phyloP scores from a whole-genome alignment of 2,113 vertebrate species.

The Etheostoma cragini region DNA sequence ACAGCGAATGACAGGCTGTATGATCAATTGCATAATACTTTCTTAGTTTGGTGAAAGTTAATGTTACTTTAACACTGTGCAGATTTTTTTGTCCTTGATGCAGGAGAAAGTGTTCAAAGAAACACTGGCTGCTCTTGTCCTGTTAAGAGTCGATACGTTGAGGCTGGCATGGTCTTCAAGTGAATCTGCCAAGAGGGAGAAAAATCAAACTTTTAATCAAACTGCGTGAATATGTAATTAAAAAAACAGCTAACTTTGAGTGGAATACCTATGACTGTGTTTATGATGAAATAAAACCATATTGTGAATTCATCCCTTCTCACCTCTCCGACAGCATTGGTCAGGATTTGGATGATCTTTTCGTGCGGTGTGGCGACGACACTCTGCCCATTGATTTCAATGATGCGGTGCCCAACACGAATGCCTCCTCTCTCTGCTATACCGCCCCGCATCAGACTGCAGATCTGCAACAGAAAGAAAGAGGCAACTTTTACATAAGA shows the following conservation, averaged over 20 bases:
- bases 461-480: constrained; percentile 85
- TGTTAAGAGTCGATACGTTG: constrained; percentile 93
- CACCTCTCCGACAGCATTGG: constrained; percentile 91
- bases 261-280: background rate
- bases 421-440: constrained; percentile 95
- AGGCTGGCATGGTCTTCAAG: constrained; percentile 96
- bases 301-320: constrained; percentile 3
- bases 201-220: background rate
- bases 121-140: constrained; percentile 96
- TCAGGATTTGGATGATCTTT: constrained; percentile 93
- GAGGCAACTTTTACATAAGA: background rate
- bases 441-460: constrained; percentile 95
- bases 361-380: constrained; percentile 93
- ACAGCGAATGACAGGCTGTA: constrained; percentile 36
- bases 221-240: background rate
- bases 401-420: constrained; percentile 96
- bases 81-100: constrained; percentile 24
- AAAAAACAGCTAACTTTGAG: background rate
- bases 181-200: constrained; percentile 85
- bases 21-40: constrained; percentile 70
- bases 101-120: constrained; percentile 79
- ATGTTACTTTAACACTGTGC: constrained; percentile 44
- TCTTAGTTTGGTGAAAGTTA: constrained; percentile 59
- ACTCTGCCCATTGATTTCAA: constrained; percentile 97
- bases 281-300: background rate